These are phyloP conservation scores for Scaptomyza caliginosa DNA, from an alignment of 2,888 invertebrate genomes.

Conservation along the genomic window DNA sequence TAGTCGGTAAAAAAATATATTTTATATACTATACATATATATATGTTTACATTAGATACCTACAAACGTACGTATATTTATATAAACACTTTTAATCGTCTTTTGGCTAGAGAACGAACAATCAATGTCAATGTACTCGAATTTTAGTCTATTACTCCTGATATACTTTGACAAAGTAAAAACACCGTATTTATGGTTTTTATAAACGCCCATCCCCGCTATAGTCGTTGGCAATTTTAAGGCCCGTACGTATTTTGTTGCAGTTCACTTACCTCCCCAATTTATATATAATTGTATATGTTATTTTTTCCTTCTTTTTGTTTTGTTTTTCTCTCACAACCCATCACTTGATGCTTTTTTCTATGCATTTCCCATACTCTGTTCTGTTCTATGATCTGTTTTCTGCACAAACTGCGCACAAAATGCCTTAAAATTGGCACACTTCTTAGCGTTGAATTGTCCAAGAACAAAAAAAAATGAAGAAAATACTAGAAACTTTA, in stretches of 20 bases:
- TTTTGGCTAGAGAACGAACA: constrained; percentile 68
- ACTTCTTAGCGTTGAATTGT: constrained; percentile 68
- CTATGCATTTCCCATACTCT: background rate
- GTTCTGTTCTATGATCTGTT: constrained; percentile 1
- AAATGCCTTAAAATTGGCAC: constrained; percentile 78
- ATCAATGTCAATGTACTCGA: constrained; percentile 80
- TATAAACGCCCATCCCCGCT: constrained; percentile 58
- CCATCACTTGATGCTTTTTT: background rate
- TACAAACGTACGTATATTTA: constrained; percentile 7
- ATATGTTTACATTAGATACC: constrained; percentile 10
- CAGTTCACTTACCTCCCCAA: constrained; percentile 15
- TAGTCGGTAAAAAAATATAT: constrained; percentile 26
- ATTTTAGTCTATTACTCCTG: constrained; percentile 83
- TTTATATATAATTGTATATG: background rate
- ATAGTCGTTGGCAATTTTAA: constrained; percentile 82
- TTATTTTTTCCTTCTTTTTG: background rate
- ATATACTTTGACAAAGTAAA: constrained; percentile 83
- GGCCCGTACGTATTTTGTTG: constrained; percentile 58
- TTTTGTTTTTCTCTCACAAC: background rate
- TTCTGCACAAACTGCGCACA: constrained; percentile 51
- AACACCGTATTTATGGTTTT: constrained; percentile 58
- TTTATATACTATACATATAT: constrained; percentile 8
- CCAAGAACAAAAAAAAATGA: constrained; percentile 47
- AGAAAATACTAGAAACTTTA: constrained; percentile 21
- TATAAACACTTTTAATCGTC: constrained; percentile 32